Conservation (phyloP, 2,797 vertebrate genomes). For the Catamblyrhynchus diadema region DNA sequence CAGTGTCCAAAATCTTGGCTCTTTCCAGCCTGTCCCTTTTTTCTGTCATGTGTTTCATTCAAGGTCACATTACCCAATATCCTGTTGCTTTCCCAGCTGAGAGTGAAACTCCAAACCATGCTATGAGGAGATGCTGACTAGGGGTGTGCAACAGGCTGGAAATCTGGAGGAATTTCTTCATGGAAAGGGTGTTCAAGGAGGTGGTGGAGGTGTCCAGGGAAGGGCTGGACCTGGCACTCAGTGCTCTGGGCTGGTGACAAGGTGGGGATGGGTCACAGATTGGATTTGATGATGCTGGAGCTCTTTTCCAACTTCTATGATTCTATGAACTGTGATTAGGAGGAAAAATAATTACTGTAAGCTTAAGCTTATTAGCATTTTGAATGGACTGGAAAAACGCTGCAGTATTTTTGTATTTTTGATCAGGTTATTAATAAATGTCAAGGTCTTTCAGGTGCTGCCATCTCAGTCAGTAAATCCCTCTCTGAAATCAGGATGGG, state of each 20-base stretch:
- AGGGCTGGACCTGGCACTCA: accelerated
- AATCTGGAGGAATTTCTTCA: not conserved
- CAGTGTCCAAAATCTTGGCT: not conserved
- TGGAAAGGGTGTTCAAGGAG: not conserved
- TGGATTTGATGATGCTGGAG: not conserved
- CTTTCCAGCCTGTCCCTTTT: not conserved
- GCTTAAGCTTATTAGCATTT: not conserved
- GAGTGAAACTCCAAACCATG: not conserved
- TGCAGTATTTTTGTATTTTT: not conserved
- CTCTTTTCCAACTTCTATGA: not conserved
- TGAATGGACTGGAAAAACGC: not conserved
- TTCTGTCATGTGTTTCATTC: not conserved
- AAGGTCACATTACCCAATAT: not conserved
- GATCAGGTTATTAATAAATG: not conserved
- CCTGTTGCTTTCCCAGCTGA: not conserved
- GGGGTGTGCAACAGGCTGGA: not conserved
- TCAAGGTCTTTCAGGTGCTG: not conserved
- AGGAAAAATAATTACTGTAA: not conserved
- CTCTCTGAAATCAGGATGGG: not conserved
- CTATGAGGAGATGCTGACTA: not conserved
- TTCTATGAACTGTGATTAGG: not conserved
- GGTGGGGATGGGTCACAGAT: not conserved
- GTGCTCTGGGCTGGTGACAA: not conserved
- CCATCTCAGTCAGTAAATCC: not conserved
- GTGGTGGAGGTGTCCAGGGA: not conserved